These are phyloP conservation scores for Cynaeus angustus DNA, from an alignment of 2,888 invertebrate species.

Conservation along the genomic window DNA sequence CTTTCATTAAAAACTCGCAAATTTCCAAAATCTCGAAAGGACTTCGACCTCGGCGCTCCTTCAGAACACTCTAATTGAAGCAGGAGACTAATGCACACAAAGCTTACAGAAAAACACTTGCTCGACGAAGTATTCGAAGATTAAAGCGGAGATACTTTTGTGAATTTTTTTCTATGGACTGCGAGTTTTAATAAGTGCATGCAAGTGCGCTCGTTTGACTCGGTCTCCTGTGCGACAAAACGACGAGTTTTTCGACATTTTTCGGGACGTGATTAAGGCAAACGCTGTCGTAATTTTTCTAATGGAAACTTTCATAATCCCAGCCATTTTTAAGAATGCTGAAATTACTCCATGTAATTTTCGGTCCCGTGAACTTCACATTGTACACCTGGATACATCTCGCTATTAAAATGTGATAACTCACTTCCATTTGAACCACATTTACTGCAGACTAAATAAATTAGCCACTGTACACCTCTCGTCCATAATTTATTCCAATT, in stretches of 20 bases:
- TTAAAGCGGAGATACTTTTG: slow-evolving; percentile 64
- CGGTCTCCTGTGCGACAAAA: slow-evolving; percentile 42
- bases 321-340: neutral
- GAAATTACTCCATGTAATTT: neutral
- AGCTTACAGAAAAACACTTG: slow-evolving; percentile 62
- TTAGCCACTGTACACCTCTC: slow-evolving; percentile 34
- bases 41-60: slow-evolving; percentile 50
- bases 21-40: slow-evolving; percentile 17
- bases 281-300: slow-evolving; percentile 30
- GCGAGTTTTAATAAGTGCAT: slow-evolving; percentile 51
- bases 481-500: slow-evolving; percentile 45
- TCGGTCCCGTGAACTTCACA: no score
- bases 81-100: slow-evolving; percentile 62
- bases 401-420: slow-evolving; percentile 34
- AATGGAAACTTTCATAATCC: slow-evolving; percentile 42
- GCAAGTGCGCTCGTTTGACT: slow-evolving; percentile 53
- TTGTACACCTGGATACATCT: neutral
- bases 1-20: neutral
- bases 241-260: slow-evolving; percentile 46
- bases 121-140: slow-evolving; percentile 62
- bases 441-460: slow-evolving; percentile 37
- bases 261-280: slow-evolving; percentile 48
- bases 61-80: slow-evolving; percentile 64
- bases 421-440: slow-evolving; percentile 33
- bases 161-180: slow-evolving; percentile 54